Conservation (phyloP, 2,797 vertebrate species). For the Siniperca undulata region DNA sequence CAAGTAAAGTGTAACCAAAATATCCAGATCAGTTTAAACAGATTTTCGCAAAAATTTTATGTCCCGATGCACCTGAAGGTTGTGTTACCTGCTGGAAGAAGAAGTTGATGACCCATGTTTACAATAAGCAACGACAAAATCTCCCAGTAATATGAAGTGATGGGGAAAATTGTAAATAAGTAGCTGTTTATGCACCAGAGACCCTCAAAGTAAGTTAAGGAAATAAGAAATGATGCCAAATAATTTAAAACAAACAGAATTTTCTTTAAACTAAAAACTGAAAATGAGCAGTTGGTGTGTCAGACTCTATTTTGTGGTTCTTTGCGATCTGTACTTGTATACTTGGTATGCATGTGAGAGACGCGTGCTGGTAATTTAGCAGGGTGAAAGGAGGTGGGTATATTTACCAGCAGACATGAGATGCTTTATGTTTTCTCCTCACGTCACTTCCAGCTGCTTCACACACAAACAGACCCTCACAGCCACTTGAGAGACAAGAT, state of each 20-base stretch:
- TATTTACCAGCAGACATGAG: conserved; percentile 26
- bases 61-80: background rate
- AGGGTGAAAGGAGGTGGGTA: background rate
- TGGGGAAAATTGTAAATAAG: accelerated
- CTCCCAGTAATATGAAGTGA: background rate
- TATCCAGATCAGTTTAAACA: background rate
- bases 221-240: background rate
- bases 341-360: background rate
- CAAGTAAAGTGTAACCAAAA: background rate
- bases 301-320: background rate
- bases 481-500: conserved; percentile 37
- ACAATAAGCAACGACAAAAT: background rate
- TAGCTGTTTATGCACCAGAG: background rate
- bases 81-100: background rate
- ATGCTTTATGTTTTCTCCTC: conserved; percentile 13
- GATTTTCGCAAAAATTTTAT: background rate
- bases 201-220: background rate
- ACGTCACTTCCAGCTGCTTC: background rate
- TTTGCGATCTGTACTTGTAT: background rate
- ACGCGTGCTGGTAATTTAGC: background rate
- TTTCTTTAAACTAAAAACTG: background rate
- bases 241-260: background rate
- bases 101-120: background rate
- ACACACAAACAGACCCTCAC: conserved; percentile 1
- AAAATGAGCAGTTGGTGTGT: background rate